Evolutionary conservation across 1,140 invertebrate species (phyloP), one percentile per base, ranked within the genome.

Genomic region (Drosophila pruinosa): DNA sequence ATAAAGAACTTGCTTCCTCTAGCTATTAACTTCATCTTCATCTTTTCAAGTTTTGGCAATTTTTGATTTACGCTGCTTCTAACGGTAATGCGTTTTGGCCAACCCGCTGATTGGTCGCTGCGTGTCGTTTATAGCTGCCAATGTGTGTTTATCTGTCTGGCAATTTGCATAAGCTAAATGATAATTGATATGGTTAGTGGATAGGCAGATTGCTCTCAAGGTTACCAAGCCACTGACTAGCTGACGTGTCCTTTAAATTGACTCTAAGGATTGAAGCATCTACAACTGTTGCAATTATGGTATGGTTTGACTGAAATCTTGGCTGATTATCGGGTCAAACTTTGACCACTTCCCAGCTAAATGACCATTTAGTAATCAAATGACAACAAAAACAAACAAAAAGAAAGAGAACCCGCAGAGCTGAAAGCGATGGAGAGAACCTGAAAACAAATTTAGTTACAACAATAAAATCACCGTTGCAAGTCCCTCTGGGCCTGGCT

Each of bases 81-180:
- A 85, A 85, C 81, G 81, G 81, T 77, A 71, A 64, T 59, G 63
- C 52, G 31, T 56, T 78, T 72, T 21, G 63, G 45, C 56, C 72
- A 76, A 47, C 28, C 48, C 62, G 58, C 57, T 69, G 50, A 48
- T 57, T 65, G 43, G 26, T 24, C 52, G 72, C 26, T 48, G 47
- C 61, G 50, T 61, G 57, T 54, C 31, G 45, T 59, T 67, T 47
- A 52, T 50, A 67, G 47, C 41, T 48, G 62, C 12, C 48, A 58
- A 77, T 85, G 65, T 85, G 61, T 86, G 65, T 85, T 85, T 85
- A 85, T 86, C 81, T 86, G 81, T 85, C 81, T 85, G 81, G 61
- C 19, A 41, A 85, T 85, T 85, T 85, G 81, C 81, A 85, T 85
- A 85, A 74, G 26, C 21, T 34, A 50, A 72, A 73, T 63, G 52